Evolutionary conservation across 2,888 invertebrate species (phyloP).

Genomic region (Lypha dubia): DNA sequence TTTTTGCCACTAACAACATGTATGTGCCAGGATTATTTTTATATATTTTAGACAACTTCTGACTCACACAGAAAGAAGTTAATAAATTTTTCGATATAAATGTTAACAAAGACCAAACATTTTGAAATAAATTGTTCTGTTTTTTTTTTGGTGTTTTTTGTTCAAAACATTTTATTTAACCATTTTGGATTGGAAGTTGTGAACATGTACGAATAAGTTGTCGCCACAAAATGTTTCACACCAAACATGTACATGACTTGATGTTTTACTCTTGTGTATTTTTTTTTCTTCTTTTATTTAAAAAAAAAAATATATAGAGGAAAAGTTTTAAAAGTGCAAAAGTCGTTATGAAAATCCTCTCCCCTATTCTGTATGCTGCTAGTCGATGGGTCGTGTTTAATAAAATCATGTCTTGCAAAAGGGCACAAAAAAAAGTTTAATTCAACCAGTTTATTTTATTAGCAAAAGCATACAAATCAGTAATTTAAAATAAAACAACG

Average conservation of each 20-base stretch:
- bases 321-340: constrained; percentile 36
- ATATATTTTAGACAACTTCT: not conserved
- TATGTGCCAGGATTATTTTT: not conserved
- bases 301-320: not conserved
- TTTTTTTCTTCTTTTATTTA: constrained; percentile 7
- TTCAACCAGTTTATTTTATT: constrained; percentile 39
- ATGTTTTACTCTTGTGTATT: constrained; percentile 22
- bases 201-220: constrained; percentile 66
- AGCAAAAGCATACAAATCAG: constrained; percentile 10
- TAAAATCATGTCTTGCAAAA: constrained; percentile 1
- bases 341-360: not conserved
- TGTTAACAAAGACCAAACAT: constrained; percentile 49
- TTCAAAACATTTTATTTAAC: constrained; percentile 44
- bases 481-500: constrained; percentile 42
- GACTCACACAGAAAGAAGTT: not conserved
- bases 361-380: not conserved
- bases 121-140: constrained; percentile 12
- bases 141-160: too few relatives aligned
- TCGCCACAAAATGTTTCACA: constrained; percentile 69
- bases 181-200: constrained; percentile 48
- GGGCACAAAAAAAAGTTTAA: constrained; percentile 11
- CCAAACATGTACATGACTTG: constrained; percentile 65
- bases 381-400: not conserved
- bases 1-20: not conserved
- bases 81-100: constrained; percentile 31